Evolutionary conservation across 1,140 invertebrate genomes (phyloP).

Genomic region (Steinernema khuongi): DNA sequence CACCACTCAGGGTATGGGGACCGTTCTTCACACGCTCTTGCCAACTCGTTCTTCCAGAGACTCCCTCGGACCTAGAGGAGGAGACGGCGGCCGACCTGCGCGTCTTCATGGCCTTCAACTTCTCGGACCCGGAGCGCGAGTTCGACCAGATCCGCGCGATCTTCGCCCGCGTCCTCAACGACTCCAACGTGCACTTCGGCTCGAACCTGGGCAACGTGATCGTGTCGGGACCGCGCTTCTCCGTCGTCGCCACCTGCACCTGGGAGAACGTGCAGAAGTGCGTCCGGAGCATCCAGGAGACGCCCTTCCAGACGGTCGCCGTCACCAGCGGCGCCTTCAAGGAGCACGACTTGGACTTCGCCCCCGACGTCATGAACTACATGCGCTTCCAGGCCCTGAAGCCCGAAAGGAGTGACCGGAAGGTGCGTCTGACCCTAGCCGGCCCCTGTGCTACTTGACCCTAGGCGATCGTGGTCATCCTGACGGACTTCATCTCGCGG

Average conservation of each 20-base stretch:
- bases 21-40: not conserved
- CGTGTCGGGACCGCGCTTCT: not conserved
- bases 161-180: slow-evolving; percentile 5
- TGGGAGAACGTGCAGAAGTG: not conserved
- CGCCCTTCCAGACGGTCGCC: not conserved
- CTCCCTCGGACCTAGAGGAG: not conserved
- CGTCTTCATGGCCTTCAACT: slow-evolving; percentile 14
- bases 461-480: not conserved
- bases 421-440: not conserved
- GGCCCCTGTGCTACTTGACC: not conserved
- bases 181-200: not conserved
- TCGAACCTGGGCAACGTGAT: not conserved
- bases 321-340: not conserved
- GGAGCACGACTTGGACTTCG: not conserved
- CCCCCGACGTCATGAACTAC: slow-evolving; percentile 4
- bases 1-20: not conserved
- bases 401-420: not conserved
- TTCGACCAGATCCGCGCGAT: not conserved
- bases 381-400: not conserved
- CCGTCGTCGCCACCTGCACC: not conserved
- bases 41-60: not conserved
- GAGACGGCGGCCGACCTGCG: not conserved
- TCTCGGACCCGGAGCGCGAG: not conserved
- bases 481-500: not conserved
- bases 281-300: slow-evolving; percentile 10